Base-by-base conservation (phyloP, 1,140 invertebrate species). In the Apis mellifera region DNA sequence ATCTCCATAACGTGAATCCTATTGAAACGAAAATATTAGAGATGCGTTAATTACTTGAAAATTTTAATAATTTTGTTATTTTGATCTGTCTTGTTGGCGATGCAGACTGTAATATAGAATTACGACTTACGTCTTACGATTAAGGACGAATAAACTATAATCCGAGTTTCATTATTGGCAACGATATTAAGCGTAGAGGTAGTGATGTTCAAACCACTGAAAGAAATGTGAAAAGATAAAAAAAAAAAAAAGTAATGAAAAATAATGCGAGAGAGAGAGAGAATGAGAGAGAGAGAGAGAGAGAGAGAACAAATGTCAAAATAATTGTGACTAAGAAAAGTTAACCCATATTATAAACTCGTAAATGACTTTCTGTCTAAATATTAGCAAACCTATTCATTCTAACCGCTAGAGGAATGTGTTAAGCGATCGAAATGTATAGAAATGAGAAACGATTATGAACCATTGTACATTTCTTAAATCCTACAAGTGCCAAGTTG, bases 401-500 rank as follows among this genome's bases (percentile, higher is more conserved):
- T 52, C 72, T 81, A 75, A 75, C 66, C 72, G 78, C 21, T 74
- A 74, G 60, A 42, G 23, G 19, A 62, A 71, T 57, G 78, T 32
- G 69, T 52, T 72, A 60, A 54, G 23, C 23, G 52, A 78, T 32
- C 11, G 54, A 85, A 76, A 74, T 84, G 71, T 85, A 82, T 72
- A 77, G 48, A 54, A 52, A 71, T 1, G 54, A 55, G 50, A 42
- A 72, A 48, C 54, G 23, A 78, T 54, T 72, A 55, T 7, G 48
- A 66, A 52, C 2, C 23, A 75, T 52, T 74, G 71, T 75, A 57
- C 78, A 68, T 81, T 72, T 70, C 59, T 82, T 78, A 82, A 73
- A 69, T 78, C 57, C 80, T 82, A 59, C 74, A 82, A 82, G 80
- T 82, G 80, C 80, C 80, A 82, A 82, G 74, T 78, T 68, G 65